Evolutionary conservation across 2,797 vertebrate genomes (phyloP).

Genomic region (Spatula versicolor): DNA sequence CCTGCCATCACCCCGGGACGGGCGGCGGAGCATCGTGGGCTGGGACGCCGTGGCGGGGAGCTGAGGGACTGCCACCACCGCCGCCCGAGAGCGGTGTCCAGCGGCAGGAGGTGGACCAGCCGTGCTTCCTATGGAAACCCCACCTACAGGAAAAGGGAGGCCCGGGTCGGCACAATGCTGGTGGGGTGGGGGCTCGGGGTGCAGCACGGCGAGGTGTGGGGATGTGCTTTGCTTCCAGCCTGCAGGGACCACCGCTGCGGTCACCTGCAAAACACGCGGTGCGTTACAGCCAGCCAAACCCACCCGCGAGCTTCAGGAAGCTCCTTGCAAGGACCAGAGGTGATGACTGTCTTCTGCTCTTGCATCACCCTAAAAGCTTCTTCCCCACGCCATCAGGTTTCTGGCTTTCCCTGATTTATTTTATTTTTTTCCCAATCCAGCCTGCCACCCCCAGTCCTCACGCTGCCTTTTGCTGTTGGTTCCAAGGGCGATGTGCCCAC

Average conservation of each 20-base stretch:
- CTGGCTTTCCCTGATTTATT: not conserved
- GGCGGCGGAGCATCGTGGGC: not conserved
- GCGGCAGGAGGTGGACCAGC: constrained; percentile 69
- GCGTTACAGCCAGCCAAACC: not conserved
- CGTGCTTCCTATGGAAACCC: constrained; percentile 83
- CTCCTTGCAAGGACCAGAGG: not conserved
- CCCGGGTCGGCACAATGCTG: constrained; percentile 55
- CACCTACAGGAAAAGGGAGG: constrained; percentile 87
- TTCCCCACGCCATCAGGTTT: rapidly evolving
- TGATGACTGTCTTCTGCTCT: not conserved
- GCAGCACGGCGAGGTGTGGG: not conserved
- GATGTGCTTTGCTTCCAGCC: not conserved
- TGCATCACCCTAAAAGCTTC: not conserved
- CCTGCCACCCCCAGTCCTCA: not conserved
- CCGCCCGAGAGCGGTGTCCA: constrained; percentile 42
- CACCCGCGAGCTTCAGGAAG: rapidly evolving
- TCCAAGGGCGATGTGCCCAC: rapidly evolving
- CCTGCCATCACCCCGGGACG: not conserved
- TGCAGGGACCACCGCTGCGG: rapidly evolving
- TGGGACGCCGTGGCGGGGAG: not conserved
- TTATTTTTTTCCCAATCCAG: not conserved
- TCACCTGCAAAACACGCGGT: not conserved
- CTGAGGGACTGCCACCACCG: constrained; percentile 4
- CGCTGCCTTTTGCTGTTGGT: not conserved
- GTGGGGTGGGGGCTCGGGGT: not conserved